Evolutionary conservation across 1,140 invertebrate species (phyloP), one percentile per base, ranked within the genome.

Genomic region (Drosophila paulistorum): DNA sequence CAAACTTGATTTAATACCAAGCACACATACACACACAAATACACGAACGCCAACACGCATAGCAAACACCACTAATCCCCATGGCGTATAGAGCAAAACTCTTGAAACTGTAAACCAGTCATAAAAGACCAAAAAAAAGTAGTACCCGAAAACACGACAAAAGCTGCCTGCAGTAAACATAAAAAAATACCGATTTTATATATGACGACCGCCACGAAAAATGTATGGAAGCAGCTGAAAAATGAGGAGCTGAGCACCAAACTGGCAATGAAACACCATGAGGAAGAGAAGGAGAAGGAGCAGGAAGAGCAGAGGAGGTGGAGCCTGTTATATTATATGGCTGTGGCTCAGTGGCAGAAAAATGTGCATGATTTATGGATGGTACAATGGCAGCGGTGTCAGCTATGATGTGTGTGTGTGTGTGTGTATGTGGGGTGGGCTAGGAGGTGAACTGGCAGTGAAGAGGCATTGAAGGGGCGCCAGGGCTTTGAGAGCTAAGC

Each of bases 351-450:
- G 83, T 87, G 83, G 83, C 83, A 80, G 83, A 79, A 83, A 86
- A 86, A 83, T 86, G 79, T 86, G 84, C 79, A 87, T 86, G 83
- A 86, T 86, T 86, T 86, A 86, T 86, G 83, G 83, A 67, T 86
- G 79, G 68, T 63, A 81, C 79, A 77, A 81, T 81, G 79, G 79
- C 48, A 65, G 54, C 60, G 9, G 41, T 41, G 55, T 60, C 62
- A 66, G 54, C 65, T 69, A 64, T 51, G 71, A 39, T 73, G 14
- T 54, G 35, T 35, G 37, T 59, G 11, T 37, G 58, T 67, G 11
- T 48, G 71, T 7, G 37, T 37, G 65, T 58, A 1, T 23, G 20
- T 23, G 14, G 26, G 30, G 58, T 17, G 17, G 10, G 26, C 7
- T 20, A n/a, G 17, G 23, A 30, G 30, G 5, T 30, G 26, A 30